Evolutionary conservation across 2,888 invertebrate species (phyloP), one percentile per base, ranked within the genome.

Genomic region (Agrochola lota): DNA sequence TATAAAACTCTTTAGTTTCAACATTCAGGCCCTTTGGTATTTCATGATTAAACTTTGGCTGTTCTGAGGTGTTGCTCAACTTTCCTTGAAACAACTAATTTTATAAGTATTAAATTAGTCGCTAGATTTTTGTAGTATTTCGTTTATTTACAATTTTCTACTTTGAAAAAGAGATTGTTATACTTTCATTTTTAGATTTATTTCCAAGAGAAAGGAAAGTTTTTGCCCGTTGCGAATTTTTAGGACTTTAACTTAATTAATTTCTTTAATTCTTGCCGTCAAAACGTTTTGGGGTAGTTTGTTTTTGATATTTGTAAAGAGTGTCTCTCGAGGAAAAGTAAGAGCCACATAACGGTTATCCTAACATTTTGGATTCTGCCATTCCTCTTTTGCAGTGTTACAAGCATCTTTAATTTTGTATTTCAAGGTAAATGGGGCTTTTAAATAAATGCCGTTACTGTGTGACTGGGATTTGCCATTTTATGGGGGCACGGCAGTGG

Each of bases 51-150:
- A 78, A 71, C 49, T 75, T 83, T 79, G 12, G 23, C 55, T 35
- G 26, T 70, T 70, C 49, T 40, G 40, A 40, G 40, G 40, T 40
- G 64, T 81, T 78, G 12, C 35, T 55, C 17, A 73, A 75, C 64
- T 77, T 60, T 62, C 40, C 5, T 40, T 40, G 40, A 40, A 40
- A 4, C 40, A 40, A 40, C 40, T n/a, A n/a, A n/a, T n/a, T n/a
- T n/a, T 35, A 35, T 35, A 60, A 69, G 59, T 69, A 71, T 62
- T 26, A 77, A 67, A 85, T 72, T 85, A 74, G 55, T 49, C 55
- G 35, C 67, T 8, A 40, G 2, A 43, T 72, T 74, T 77, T 73
- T 40, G 43, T 23, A 23, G 35, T 30, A 9, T 6, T 20, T 77
- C 46, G 40, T 74, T 59, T 17, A 63, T 67, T 78, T 70, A 64